phyloP scores from a whole-genome alignment of 2,797 vertebrate genomes.

The Monodelphis domestica region DNA sequence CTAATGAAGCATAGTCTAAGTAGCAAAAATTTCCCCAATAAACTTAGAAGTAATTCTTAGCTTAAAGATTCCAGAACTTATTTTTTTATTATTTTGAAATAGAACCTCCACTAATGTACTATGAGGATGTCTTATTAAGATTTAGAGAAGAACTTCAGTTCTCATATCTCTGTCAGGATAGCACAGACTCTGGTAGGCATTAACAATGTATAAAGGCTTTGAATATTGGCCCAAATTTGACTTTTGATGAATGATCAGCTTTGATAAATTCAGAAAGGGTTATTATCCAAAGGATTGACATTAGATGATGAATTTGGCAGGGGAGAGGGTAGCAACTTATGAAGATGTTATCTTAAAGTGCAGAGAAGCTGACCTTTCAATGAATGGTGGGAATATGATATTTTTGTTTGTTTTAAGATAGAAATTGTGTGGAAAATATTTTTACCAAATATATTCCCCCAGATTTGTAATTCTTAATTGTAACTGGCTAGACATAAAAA shows the following conservation, averaged over 20 bases:
- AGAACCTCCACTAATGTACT: background rate
- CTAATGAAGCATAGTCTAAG: background rate
- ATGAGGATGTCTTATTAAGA: background rate
- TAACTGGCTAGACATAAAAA: background rate
- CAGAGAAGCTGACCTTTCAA: background rate
- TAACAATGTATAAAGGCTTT: background rate
- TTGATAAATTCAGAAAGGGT: background rate
- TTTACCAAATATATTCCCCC: background rate
- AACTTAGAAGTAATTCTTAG: background rate
- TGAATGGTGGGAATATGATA: background rate
- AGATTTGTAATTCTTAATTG: background rate
- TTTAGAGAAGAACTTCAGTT: background rate
- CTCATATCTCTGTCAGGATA: background rate
- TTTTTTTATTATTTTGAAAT: background rate
- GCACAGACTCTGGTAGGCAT: background rate
- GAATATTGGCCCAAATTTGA: background rate
- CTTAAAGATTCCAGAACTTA: background rate
- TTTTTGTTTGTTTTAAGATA: background rate
- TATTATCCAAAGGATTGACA: background rate
- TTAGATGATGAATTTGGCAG: background rate
- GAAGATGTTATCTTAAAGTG: background rate
- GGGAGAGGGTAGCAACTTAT: background rate
- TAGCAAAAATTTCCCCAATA: background rate
- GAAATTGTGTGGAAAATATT: background rate
- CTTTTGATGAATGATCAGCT: background rate